phyloP scores from a whole-genome alignment of 2,113 vertebrate genomes.

The Pardalotus punctatus region DNA sequence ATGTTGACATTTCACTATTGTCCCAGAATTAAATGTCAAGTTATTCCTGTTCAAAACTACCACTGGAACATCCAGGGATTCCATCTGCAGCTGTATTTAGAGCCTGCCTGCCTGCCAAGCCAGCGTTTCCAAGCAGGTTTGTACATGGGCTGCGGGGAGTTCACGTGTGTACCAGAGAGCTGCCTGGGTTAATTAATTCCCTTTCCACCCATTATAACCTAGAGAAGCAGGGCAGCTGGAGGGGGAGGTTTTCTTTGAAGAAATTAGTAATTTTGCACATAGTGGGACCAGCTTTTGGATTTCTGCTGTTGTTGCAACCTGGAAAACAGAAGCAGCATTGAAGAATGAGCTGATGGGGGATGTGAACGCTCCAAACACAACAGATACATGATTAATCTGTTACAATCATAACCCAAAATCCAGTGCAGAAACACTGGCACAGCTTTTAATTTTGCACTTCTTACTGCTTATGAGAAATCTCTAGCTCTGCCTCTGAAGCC shows the following conservation, averaged over 20 bases:
- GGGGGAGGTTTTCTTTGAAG: constrained; percentile 47
- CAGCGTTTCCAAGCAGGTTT: constrained; percentile 48
- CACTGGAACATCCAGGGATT: constrained; percentile 32
- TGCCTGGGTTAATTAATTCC: constrained; percentile 60
- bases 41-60: constrained; percentile 63
- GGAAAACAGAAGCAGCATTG: background rate
- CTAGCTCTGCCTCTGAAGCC: background rate
- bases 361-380: background rate
- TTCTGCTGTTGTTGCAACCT: constrained; percentile 1
- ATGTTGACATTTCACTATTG: constrained; percentile 74
- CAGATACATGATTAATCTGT: background rate
- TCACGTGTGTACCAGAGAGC: background rate
- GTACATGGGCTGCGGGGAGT: constrained; percentile 28
- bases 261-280: constrained; percentile 38
- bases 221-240: constrained; percentile 42
- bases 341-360: background rate
- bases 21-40: constrained; percentile 75
- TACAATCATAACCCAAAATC: background rate
- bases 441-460: background rate
- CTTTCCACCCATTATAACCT: constrained; percentile 39
- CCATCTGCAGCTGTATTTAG: constrained; percentile 65
- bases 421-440: background rate
- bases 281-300: background rate
- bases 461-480: background rate
- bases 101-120: constrained; percentile 15